phyloP scores from a whole-genome alignment of 2,888 invertebrate species.

The Ichneumoninae sp. region DNA sequence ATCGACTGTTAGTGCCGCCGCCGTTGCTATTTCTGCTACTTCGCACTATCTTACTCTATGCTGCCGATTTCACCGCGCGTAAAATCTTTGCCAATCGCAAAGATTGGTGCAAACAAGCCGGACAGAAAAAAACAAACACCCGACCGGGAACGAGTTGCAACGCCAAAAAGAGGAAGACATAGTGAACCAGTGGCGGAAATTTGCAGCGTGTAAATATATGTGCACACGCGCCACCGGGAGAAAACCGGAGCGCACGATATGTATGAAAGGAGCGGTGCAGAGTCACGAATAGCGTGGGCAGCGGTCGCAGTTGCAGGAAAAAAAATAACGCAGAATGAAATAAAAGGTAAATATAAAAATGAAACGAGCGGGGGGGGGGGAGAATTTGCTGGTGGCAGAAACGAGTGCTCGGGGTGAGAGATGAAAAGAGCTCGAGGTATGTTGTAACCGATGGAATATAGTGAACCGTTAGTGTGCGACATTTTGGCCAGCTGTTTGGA shows the following conservation, averaged over 20 bases:
- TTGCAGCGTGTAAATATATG: conserved; percentile 26
- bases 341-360: conserved; percentile 71
- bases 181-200: neutral
- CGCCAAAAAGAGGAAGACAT: conserved; percentile 7
- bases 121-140: neutral
- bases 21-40: conserved; percentile 27
- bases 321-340: conserved; percentile 64
- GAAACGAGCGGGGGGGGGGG: conserved; percentile 26
- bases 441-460: conserved; percentile 75
- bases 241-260: conserved; percentile 24
- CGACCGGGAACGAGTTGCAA: conserved; percentile 18
- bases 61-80: conserved; percentile 17
- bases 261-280: conserved; percentile 6
- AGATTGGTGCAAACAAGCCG: conserved; percentile 32
- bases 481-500: conserved; percentile 75
- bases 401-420: conserved; percentile 27
- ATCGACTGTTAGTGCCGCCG: conserved; percentile 47
- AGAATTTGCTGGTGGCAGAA: conserved; percentile 27
- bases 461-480: conserved; percentile 77
- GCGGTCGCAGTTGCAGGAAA: conserved; percentile 40
- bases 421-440: conserved; percentile 10
- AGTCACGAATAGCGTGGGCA: neutral
- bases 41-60: conserved; percentile 3
- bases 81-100: neutral
- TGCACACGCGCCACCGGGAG: conserved; percentile 5